A percentile compares a stretch with the other conserved stretches of the same genome.
phyloP scores from a whole-genome alignment of 1,140 invertebrate genomes.

The Tetramorium alpestre region DNA sequence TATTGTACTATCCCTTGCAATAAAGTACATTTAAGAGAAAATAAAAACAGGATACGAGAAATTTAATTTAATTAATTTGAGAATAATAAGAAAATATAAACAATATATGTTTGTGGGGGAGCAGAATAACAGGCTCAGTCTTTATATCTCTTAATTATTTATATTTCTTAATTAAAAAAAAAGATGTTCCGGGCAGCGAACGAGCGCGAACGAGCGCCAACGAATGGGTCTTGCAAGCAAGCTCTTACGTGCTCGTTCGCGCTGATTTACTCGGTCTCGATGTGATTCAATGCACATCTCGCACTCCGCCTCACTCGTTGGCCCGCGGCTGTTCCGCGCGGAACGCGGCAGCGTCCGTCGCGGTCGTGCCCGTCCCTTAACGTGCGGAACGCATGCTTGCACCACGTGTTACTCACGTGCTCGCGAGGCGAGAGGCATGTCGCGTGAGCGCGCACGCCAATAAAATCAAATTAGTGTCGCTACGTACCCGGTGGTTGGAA shows the following conservation, averaged over 20 bases:
- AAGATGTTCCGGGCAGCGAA: too few species aligned
- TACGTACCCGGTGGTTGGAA: slow-evolving; percentile 23
- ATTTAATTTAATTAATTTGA: too few species aligned
- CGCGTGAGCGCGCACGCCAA: slow-evolving; percentile 73
- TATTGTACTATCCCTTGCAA: too few species aligned
- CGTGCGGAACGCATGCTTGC: slow-evolving; percentile 62
- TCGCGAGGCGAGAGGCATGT: slow-evolving; percentile 65
- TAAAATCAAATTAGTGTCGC: slow-evolving; percentile 74
- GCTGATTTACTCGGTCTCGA: neutral
- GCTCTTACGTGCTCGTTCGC: neutral
- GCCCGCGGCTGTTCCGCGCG: neutral
- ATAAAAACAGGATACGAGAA: too few species aligned
- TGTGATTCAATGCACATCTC: too few species aligned
- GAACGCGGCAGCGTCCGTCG: neutral
- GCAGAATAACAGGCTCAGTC: too few species aligned
- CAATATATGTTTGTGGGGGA: too few species aligned
- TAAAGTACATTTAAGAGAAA: too few species aligned
- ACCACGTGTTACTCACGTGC: slow-evolving; percentile 78
- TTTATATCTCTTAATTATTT: too few species aligned
- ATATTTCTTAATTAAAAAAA: too few species aligned
- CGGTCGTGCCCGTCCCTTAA: neutral
- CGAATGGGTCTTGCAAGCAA: neutral
- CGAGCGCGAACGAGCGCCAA: neutral
- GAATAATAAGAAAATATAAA: too few species aligned
- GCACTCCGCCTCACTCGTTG: neutral